Conservation (phyloP, 2,888 invertebrate genomes). For the Cancer borealis region DNA sequence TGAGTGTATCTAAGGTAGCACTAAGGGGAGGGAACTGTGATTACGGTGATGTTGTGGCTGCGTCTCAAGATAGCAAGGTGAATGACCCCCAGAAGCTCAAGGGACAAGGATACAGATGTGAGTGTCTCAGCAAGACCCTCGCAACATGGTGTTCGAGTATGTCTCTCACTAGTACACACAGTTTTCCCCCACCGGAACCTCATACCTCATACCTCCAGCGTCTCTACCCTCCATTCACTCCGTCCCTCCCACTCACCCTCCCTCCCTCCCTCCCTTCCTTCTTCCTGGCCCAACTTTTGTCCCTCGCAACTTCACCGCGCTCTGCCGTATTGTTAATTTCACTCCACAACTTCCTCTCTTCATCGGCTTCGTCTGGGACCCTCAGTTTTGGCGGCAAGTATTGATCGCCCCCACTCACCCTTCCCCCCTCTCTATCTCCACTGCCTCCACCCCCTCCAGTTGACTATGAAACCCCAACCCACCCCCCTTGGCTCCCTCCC, state of each 20-base stretch:
- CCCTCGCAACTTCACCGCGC: not conserved
- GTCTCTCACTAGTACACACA: not conserved
- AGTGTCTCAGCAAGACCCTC: not conserved
- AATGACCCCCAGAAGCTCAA: not conserved
- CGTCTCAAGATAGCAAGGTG: not conserved
- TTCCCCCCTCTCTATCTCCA: not conserved
- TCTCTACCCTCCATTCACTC: not conserved
- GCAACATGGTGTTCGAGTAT: not conserved
- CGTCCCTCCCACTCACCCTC: not conserved
- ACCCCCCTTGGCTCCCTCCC: not conserved
- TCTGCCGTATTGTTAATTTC: slow-evolving; percentile 1
- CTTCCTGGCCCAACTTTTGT: not conserved
- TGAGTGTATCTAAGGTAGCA: not conserved
- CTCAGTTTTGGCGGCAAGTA: slow-evolving; percentile 22
- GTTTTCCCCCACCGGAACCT: not conserved
- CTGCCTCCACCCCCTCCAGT: not conserved
- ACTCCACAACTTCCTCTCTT: slow-evolving; percentile 8
- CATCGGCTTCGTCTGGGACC: slow-evolving; percentile 22
- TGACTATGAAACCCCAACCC: not conserved
- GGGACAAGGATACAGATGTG: not conserved
- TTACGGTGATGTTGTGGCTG: not conserved
- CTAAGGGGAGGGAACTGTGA: not conserved
- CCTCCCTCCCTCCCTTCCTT: not conserved
- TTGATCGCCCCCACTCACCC: slow-evolving; percentile 5
- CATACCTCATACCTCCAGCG: not conserved